Evolutionary conservation across 2,888 invertebrate species (phyloP).

Genomic region (Ophraella communa): DNA sequence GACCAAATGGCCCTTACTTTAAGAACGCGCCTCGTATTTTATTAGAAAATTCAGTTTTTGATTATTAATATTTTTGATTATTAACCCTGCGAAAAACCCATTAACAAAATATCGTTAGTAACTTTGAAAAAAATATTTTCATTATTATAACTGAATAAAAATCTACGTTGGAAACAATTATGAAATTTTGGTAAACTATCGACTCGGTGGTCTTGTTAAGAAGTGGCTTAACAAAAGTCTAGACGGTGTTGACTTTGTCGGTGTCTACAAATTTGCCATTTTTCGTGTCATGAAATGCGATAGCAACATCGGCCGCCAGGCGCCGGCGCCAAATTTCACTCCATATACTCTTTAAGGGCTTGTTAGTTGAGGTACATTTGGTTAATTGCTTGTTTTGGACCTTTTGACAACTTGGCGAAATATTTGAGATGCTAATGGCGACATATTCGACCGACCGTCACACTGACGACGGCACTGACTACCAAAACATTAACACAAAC

Average conservation of each 20-base stretch:
- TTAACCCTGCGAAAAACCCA: no score
- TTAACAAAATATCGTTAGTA: no score
- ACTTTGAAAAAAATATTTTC: no score
- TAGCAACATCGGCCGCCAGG: slow-evolving; percentile 30
- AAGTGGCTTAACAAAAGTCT: slow-evolving; percentile 18
- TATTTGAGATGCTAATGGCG: slow-evolving; percentile 20
- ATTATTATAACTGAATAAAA: no score
- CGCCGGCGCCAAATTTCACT: slow-evolving; percentile 40
- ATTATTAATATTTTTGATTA: no score
- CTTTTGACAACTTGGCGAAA: slow-evolving; percentile 42
- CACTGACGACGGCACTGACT: not conserved
- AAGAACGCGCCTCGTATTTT: no score
- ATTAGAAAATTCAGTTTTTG: no score
- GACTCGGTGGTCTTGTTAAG: slow-evolving; percentile 15
- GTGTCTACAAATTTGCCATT: slow-evolving; percentile 45
- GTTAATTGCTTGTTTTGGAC: slow-evolving; percentile 48
- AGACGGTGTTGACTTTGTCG: slow-evolving; percentile 37
- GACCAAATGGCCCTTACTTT: no score
- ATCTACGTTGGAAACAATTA: no score
- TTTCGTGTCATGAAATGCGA: slow-evolving; percentile 45
- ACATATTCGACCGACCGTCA: not conserved
- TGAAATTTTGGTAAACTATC: no score
- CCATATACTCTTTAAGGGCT: slow-evolving; percentile 6
- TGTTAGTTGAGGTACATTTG: slow-evolving; percentile 40
- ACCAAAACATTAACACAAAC: not conserved